These are phyloP conservation scores for Intellagama lesueurii DNA, from an alignment of 2,797 vertebrate species.

Conservation along the genomic window DNA sequence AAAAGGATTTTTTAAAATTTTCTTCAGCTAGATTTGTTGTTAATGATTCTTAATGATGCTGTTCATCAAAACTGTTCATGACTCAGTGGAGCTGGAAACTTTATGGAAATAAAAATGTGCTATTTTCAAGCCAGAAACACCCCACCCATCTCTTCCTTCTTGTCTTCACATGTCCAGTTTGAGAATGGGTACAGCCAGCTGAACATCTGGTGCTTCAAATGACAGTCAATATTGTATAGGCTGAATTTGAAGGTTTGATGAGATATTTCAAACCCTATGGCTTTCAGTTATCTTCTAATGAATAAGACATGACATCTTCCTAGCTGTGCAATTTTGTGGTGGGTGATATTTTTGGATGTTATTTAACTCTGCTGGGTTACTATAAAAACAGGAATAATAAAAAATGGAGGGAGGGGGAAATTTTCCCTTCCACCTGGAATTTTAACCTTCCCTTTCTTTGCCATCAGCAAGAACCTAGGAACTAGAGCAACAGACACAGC, in stretches of 20 bases:
- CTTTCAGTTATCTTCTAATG: constrained; percentile 37
- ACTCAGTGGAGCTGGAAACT: constrained; percentile 52
- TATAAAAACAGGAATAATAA: constrained; percentile 18
- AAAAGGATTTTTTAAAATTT: constrained; percentile 34
- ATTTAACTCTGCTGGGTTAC: background rate
- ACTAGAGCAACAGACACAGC: background rate
- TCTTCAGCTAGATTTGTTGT: constrained; percentile 60
- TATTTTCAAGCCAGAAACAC: constrained; percentile 40
- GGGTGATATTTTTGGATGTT: constrained; percentile 16
- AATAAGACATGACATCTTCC: constrained; percentile 4
- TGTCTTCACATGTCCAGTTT: background rate
- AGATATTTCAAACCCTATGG: constrained; percentile 39
- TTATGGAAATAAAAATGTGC: constrained; percentile 36
- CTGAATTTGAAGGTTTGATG: constrained; percentile 48
- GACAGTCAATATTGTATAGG: constrained; percentile 32
- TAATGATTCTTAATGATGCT: constrained; percentile 56
- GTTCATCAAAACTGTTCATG: constrained; percentile 50
- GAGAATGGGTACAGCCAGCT: constrained; percentile 36
- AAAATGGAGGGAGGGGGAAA: background rate
- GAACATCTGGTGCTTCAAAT: constrained; percentile 48
- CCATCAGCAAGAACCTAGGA: constrained; percentile 5
- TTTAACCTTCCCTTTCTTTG: too few relatives aligned
- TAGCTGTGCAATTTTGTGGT: constrained; percentile 1
- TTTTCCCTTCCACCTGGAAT: background rate
- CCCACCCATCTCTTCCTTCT: background rate